Evolutionary conservation across 92 coral and sea anemone genomes (phyloP).

Genomic region (Pocillopora grandis): DNA sequence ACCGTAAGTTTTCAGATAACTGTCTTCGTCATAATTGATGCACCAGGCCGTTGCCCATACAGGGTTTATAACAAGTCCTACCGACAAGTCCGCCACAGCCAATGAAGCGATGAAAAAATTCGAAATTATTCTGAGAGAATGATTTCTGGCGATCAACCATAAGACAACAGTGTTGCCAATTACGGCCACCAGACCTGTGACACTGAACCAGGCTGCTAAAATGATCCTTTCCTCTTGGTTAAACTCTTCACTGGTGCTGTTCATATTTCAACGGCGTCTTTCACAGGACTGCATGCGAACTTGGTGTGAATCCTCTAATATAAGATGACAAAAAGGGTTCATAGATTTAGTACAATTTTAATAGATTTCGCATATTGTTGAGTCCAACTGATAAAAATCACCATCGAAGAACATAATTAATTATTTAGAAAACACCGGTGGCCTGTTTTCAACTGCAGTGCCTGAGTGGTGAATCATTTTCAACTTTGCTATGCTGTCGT

Average conservation of each 20-base stretch:
- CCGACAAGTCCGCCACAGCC: constrained; percentile 8
- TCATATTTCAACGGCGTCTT: background rate
- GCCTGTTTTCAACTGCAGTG: too few species aligned
- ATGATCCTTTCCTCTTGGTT: background rate
- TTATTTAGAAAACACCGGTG: too few species aligned
- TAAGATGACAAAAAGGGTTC: too few species aligned
- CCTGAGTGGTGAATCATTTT: too few species aligned
- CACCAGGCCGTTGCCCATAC: constrained; percentile 5
- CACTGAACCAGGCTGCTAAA: constrained; percentile 3
- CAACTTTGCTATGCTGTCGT: too few species aligned
- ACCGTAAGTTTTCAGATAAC: background rate
- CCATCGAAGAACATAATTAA: too few species aligned
- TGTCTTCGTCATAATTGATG: background rate
- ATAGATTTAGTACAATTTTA: too few species aligned
- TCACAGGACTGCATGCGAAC: too few species aligned
- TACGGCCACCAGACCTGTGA: constrained; percentile 4
- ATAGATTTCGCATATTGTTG: too few species aligned
- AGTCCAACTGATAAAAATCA: too few species aligned
- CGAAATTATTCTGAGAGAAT: background rate
- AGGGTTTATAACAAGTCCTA: constrained; percentile 8
- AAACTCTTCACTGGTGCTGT: background rate
- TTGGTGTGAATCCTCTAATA: too few species aligned
- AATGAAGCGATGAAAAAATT: constrained; percentile 2
- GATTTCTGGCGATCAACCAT: constrained; percentile 7
- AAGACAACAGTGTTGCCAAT: constrained; percentile 15